Evolutionary conservation across 2,797 vertebrate genomes (phyloP).

Genomic region (Kryptolebias ocellatus): DNA sequence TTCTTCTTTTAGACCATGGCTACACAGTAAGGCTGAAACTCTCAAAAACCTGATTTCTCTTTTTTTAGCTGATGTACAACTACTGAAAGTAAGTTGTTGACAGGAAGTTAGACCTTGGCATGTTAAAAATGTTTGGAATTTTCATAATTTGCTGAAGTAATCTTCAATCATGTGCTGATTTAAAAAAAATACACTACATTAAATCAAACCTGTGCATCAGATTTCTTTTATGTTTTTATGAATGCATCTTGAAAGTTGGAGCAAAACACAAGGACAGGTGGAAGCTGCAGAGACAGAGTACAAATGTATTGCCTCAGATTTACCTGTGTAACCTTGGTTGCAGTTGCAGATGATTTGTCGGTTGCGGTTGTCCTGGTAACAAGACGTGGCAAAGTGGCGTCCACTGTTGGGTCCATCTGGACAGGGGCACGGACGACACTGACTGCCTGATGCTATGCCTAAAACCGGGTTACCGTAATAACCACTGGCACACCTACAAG

Average conservation of each 20-base stretch:
- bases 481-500: slow-evolving; percentile 86
- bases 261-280: no score
- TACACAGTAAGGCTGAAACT: no score
- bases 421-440: slow-evolving; percentile 94
- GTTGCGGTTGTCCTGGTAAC: slow-evolving; percentile 90
- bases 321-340: slow-evolving; percentile 93
- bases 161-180: no score
- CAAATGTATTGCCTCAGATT: slow-evolving; percentile 8
- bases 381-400: slow-evolving; percentile 91
- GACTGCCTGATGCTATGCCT: slow-evolving; percentile 79
- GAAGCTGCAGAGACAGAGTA: no score
- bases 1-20: no score
- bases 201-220: not conserved
- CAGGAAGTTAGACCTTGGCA: no score
- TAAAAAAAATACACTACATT: no score
- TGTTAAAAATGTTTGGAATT: no score
- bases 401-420: slow-evolving; percentile 90
- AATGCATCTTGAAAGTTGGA: not conserved
- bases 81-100: no score
- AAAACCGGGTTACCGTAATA: slow-evolving; percentile 91
- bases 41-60: no score
- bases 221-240: not conserved
- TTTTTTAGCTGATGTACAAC: no score
- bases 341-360: slow-evolving; percentile 92
- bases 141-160: no score